Percentiles rank a stretch among this genome's conserved stretches.
phyloP scores from a whole-genome alignment of 92 coral and sea anemone genomes.

The Porites rus region DNA sequence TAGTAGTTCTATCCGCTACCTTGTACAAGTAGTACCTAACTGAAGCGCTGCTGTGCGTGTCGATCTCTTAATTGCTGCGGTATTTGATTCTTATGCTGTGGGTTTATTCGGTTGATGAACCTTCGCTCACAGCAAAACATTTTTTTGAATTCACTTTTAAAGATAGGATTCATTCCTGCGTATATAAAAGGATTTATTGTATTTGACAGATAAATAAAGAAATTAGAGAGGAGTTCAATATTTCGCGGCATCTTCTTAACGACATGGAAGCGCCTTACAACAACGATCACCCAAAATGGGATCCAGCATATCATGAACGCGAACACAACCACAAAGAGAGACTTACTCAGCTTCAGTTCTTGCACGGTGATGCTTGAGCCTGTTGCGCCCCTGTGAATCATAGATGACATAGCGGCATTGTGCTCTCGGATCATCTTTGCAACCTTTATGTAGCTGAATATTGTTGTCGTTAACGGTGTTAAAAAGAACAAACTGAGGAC shows the following conservation, averaged over 20 bases:
- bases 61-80: background rate
- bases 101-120: no score
- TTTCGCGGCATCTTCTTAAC: constrained; percentile 18
- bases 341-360: constrained; percentile 14
- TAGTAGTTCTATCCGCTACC: no score
- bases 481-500: background rate
- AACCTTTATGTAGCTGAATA: no score
- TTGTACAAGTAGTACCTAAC: no score
- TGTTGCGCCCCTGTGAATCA: background rate
- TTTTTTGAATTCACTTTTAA: constrained; percentile 7
- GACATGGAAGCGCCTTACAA: background rate
- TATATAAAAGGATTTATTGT: no score
- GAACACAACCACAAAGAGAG: background rate
- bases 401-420: background rate
- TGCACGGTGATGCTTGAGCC: background rate
- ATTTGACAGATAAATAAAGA: background rate
- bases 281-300: constrained; percentile 16
- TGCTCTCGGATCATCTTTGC: background rate
- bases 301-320: constrained; percentile 1
- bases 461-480: background rate
- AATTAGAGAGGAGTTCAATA: constrained; percentile 7
- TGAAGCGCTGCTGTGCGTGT: no score
- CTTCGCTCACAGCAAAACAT: background rate
- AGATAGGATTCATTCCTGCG: constrained; percentile 25
- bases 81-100: background rate